Evolutionary conservation across 2,797 vertebrate genomes (phyloP).

Genomic region (Gastrophryne carolinensis): DNA sequence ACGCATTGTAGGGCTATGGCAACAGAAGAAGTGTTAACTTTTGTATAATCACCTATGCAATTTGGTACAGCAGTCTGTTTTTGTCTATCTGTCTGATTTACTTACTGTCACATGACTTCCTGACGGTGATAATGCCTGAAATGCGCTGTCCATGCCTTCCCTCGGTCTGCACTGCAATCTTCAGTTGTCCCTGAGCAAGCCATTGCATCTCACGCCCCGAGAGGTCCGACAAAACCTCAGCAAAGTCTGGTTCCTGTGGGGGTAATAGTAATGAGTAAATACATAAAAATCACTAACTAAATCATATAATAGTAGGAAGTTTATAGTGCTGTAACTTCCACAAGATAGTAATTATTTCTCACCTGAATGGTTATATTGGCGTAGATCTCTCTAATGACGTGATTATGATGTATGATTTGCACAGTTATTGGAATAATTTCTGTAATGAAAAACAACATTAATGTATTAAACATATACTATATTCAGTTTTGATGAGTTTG

Average conservation of each 20-base stretch:
- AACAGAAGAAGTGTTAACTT: slow-evolving; percentile 9
- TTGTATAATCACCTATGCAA: background rate
- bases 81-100: slow-evolving; percentile 9
- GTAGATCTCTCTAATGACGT: slow-evolving; percentile 77
- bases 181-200: slow-evolving; percentile 87
- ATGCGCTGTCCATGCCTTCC: slow-evolving; percentile 69
- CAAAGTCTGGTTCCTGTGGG: slow-evolving; percentile 86
- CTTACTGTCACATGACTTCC: slow-evolving; percentile 93
- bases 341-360: slow-evolving; percentile 63
- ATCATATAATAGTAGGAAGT: too few relatives aligned
- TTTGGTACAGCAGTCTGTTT: background rate
- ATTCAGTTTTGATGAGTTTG: too few relatives aligned
- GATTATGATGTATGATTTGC: slow-evolving; percentile 80
- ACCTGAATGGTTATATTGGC: slow-evolving; percentile 85
- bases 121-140: slow-evolving; percentile 82
- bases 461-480: too few relatives aligned
- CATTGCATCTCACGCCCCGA: slow-evolving; percentile 85
- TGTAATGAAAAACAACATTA: slow-evolving; percentile 53
- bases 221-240: slow-evolving; percentile 87
- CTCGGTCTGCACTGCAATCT: slow-evolving; percentile 78
- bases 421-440: slow-evolving; percentile 79
- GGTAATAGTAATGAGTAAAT: background rate
- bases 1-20: slow-evolving; percentile 86
- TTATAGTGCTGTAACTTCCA: too few relatives aligned
- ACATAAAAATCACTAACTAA: too few relatives aligned